phyloP scores from a whole-genome alignment of 2,797 vertebrate genomes.

The Distichodus sexfasciatus region DNA sequence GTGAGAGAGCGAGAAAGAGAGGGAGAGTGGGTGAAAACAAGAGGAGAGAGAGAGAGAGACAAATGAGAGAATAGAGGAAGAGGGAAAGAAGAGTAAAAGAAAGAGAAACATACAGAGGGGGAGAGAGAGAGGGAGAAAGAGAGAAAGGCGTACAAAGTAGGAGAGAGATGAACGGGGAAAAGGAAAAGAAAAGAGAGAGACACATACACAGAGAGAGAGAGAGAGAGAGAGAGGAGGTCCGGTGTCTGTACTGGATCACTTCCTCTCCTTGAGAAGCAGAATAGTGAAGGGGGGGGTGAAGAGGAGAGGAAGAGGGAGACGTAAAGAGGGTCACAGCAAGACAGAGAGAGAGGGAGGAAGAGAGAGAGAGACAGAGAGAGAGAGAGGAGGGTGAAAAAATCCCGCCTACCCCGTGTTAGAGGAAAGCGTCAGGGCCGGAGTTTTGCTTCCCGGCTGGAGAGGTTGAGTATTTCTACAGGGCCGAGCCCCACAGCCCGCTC shows the following conservation, averaged over 20 bases:
- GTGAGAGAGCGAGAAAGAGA: constrained; percentile 31
- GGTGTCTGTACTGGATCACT: constrained; percentile 3
- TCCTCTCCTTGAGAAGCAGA: not conserved
- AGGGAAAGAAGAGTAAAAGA: constrained; percentile 58
- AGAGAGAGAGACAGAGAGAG: constrained; percentile 9
- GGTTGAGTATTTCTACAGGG: too few relatives aligned
- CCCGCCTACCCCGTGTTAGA: not conserved
- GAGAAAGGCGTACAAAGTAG: constrained; percentile 17
- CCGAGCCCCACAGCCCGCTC: too few relatives aligned
- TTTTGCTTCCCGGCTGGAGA: too few relatives aligned
- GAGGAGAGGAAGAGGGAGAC: constrained; percentile 39
- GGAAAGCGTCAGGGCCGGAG: not conserved
- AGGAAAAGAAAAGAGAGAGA: not conserved
- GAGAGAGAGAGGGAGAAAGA: not conserved
- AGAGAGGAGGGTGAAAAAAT: not conserved
- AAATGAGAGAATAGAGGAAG: too few relatives aligned
- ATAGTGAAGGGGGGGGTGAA: not conserved
- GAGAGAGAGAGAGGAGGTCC: not conserved
- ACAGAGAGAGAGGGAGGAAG: constrained; percentile 52
- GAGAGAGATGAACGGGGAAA: not conserved
- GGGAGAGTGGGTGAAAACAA: not conserved
- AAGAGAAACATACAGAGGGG: not conserved
- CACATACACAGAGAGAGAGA: not conserved
- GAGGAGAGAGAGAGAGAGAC: not conserved
- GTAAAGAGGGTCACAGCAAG: too few relatives aligned